Base-by-base conservation (phyloP, 2,888 invertebrate species). In the Cylloceria caligata region DNA sequence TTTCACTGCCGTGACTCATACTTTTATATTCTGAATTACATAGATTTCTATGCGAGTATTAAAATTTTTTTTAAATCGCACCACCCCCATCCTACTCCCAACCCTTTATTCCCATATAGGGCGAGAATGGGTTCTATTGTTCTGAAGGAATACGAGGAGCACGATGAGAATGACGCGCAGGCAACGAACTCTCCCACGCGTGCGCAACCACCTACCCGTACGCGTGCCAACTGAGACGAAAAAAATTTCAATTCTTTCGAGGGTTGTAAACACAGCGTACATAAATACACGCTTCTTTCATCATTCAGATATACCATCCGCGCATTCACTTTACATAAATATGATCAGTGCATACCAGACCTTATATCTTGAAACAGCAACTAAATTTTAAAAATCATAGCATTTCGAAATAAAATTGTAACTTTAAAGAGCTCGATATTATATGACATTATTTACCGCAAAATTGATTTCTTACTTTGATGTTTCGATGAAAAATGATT, bases 41-140 rank as follows among this genome's bases (percentile, higher is more conserved):
- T 62, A 67, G 52, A 81, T 72, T 72, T 76, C 67, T 52, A 62
- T 49, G 65, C 49, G 65, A 65, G 71, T 69, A 74, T 74, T 45
- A 55, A 62, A 71, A 55, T 36, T 42, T 65, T n/a, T 64, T 21
- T 52, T 60, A 52, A 68, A 27, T 42, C 49, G 13, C 36, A 11
- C 68, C 49, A 13, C 1, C 9, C 49, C n/a, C 55, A 30, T 30
- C 9, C 24, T 52, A 42, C 49, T n/a, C 6, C n/a, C 60, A 24
- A 30, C 16, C 55, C 73, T 49, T 47, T 42, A 34, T 62, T 60
- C 67, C 67, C 65, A 73, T 47, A 68, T 60, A 49, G 11, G 30
- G 57, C 36, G 21, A 34, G 52, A 60, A 72, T 52, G 52, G 42
- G 49, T n/a, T 11, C 64, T 45, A 81, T 81, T 81, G 81, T 81